Percentiles rank a stretch among this genome's conserved stretches.
Conservation (phyloP, 2,797 vertebrate species). For the Carapus acus region DNA sequence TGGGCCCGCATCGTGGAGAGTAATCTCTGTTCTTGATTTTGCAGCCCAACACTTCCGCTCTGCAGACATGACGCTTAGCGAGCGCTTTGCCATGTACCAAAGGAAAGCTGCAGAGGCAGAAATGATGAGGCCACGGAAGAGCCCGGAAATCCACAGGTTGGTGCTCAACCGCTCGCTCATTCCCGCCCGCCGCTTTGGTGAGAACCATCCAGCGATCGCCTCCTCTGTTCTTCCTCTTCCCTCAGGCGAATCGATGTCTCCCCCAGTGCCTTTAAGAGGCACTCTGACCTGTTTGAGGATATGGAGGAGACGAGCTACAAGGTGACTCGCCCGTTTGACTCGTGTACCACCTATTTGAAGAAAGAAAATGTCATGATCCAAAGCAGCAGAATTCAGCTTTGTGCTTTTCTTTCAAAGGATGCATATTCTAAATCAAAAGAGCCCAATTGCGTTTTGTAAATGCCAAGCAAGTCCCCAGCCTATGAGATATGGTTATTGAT, state of each 20-base stretch:
- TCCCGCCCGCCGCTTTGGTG: too few species aligned
- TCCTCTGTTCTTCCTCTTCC: conserved; percentile 13
- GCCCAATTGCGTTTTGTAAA: conserved; percentile 89
- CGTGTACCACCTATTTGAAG: conserved; percentile 72
- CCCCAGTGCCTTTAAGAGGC: conserved; percentile 99
- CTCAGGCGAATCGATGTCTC: conserved; percentile 98
- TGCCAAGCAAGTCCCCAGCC: conserved; percentile 70
- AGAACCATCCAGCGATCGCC: too few species aligned
- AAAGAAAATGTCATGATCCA: conserved; percentile 49
- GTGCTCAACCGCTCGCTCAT: too few species aligned
- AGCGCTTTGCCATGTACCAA: conserved; percentile 98
- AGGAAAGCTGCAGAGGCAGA: conserved; percentile 93
- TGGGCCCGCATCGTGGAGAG: neutral
- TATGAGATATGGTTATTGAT: conserved; percentile 98
- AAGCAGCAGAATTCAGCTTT: conserved; percentile 88
- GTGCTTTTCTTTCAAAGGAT: conserved; percentile 99
- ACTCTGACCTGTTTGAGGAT: conserved; percentile 94
- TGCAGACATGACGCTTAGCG: conserved; percentile 89
- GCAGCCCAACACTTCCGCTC: conserved; percentile 95
- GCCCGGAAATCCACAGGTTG: conserved; percentile 99
- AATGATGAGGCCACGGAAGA: conserved; percentile 92
- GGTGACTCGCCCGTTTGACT: conserved; percentile 84
- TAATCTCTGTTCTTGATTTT: conserved; percentile 20
- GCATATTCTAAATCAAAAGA: conserved; percentile 97
- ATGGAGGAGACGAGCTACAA: conserved; percentile 90